These are phyloP conservation scores for Bombus fervidus DNA, from an alignment of 1,140 invertebrate species.

Conservation along the genomic window DNA sequence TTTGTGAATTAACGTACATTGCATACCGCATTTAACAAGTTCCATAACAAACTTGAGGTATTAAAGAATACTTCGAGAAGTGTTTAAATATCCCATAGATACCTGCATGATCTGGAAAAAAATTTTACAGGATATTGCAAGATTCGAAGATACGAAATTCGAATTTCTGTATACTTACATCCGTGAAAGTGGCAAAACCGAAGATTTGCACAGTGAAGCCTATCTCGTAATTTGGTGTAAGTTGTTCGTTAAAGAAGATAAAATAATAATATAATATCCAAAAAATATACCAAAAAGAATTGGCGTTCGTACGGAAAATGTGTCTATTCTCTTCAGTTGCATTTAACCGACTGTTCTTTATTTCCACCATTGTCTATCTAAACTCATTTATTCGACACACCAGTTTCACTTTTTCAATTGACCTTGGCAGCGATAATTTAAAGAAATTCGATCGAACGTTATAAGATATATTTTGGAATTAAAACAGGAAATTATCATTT, in stretches of 20 bases:
- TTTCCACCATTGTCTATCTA: no score
- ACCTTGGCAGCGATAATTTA: neutral
- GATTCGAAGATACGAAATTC: neutral
- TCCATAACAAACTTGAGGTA: no score
- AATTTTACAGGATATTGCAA: neutral
- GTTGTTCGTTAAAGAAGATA: neutral
- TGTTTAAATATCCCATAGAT: neutral
- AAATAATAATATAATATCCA: neutral
- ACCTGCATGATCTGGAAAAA: neutral
- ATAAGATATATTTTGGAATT: no score
- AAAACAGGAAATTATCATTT: no score
- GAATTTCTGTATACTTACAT: neutral
- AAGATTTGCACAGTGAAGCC: neutral
- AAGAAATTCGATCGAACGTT: no score
- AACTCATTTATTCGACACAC: no score
- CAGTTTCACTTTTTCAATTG: neutral
- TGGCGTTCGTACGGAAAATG: no score
- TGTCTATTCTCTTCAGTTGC: no score
- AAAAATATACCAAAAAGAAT: no score
- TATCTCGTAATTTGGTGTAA: neutral
- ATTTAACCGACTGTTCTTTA: no score
- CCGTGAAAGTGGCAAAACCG: slow-evolving; percentile 37
- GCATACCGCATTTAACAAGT: neutral
- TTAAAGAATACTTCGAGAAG: neutral
- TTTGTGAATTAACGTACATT: no score